phyloP scores from a whole-genome alignment of 2,113 vertebrate species.

The Vulpes lagopus region DNA sequence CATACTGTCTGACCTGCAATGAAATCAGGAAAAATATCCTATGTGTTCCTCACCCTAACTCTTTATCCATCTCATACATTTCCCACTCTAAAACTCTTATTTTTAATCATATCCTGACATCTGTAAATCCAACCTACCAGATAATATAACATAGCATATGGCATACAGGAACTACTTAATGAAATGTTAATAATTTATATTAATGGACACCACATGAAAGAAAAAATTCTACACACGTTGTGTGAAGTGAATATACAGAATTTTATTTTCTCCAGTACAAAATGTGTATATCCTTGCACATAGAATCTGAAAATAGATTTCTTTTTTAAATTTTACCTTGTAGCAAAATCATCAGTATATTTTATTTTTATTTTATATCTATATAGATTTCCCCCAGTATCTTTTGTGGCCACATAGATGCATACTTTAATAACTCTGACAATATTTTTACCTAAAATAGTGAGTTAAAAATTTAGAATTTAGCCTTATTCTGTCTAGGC shows the following conservation, averaged over 20 bases:
- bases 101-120: background rate
- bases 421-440: background rate
- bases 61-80: background rate
- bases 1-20: background rate
- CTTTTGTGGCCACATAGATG: background rate
- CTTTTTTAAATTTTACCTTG: background rate
- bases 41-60: background rate
- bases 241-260: background rate
- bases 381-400: background rate
- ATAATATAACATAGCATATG: background rate
- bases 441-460: background rate
- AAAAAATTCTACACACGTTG: background rate
- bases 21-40: background rate
- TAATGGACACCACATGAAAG: background rate
- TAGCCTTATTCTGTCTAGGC: background rate
- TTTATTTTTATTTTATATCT: background rate
- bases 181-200: background rate
- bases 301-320: constrained; percentile 13
- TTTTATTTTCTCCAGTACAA: background rate
- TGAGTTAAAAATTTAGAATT: constrained; percentile 14
- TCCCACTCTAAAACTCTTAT: background rate
- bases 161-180: background rate
- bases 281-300: background rate
- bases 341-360: background rate
- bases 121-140: background rate